These are phyloP conservation scores for Verasper variegatus DNA, from an alignment of 2,113 vertebrate genomes.

Conservation along the genomic window DNA sequence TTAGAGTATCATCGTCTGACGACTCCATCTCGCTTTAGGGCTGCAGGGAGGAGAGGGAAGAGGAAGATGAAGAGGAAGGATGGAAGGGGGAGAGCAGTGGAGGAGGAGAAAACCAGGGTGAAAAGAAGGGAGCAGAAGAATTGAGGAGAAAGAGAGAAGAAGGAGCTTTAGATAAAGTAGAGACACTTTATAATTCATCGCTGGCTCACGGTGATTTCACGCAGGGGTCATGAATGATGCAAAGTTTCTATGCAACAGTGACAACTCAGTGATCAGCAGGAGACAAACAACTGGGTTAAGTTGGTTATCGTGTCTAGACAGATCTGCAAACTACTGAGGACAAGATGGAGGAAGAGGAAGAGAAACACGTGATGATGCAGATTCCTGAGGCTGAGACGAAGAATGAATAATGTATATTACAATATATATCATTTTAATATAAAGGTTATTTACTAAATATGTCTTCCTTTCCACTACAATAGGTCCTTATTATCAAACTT, in stretches of 20 bases:
- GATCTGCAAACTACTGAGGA: slow-evolving; percentile 14
- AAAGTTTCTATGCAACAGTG: slow-evolving; percentile 17
- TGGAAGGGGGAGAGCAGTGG: slow-evolving; percentile 1
- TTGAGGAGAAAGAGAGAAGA: slow-evolving; percentile 20
- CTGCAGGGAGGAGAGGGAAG: slow-evolving; percentile 24
- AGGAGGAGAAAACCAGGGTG: slow-evolving; percentile 41
- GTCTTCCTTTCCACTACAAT: no score
- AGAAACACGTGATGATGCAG: no score
- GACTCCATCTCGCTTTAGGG: slow-evolving; percentile 88
- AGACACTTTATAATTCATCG: slow-evolving; percentile 67
- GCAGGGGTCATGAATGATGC: slow-evolving; percentile 50
- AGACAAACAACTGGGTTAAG: slow-evolving; percentile 18
- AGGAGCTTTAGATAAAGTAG: slow-evolving; percentile 12
- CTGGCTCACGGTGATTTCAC: slow-evolving; percentile 19
- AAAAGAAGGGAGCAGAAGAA: slow-evolving; percentile 9
- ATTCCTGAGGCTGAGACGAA: background rate
- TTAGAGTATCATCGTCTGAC: slow-evolving; percentile 96
- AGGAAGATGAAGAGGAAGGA: background rate
- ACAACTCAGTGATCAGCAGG: background rate
- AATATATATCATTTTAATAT: no score
- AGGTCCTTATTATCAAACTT: no score
- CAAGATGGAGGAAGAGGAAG: no score
- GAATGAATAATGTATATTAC: no score
- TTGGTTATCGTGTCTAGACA: slow-evolving; percentile 10
- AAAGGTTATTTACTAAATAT: no score